Percentiles rank a stretch among this genome's conserved stretches.
Evolutionary conservation across 2,797 vertebrate genomes (phyloP).

Genomic region (Calcarius lapponicus): DNA sequence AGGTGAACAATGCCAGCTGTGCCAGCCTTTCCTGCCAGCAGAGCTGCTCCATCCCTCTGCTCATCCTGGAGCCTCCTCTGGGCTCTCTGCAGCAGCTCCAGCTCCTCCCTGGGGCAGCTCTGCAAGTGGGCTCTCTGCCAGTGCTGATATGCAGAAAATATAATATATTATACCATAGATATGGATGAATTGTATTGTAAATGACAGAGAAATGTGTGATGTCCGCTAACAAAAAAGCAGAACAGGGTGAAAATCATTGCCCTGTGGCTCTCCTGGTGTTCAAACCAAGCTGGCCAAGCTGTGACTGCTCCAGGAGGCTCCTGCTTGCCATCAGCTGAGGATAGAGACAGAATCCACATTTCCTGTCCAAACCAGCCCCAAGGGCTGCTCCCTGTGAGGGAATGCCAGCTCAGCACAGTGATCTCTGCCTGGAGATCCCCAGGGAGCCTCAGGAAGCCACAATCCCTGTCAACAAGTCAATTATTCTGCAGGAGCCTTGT

Average conservation of each 20-base stretch:
- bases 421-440: not conserved
- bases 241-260: not conserved
- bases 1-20: too few relatives aligned
- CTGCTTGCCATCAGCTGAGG: not conserved
- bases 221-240: not conserved
- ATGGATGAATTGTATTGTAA: not conserved
- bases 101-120: not conserved
- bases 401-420: not conserved
- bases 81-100: not conserved
- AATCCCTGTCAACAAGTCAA: not conserved
- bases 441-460: not conserved
- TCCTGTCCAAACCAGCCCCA: not conserved
- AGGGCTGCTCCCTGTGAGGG: not conserved
- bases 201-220: not conserved
- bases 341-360: not conserved
- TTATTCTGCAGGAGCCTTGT: not conserved
- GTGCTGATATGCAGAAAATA: not conserved
- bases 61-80: too few relatives aligned
- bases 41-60: too few relatives aligned
- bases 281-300: not conserved
- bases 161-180: not conserved
- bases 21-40: too few relatives aligned
- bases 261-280: not conserved
- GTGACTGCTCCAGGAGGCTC: not conserved
- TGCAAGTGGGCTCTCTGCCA: not conserved